phyloP scores from a whole-genome alignment of 2,888 invertebrate species.

The Hybos culiciformis region DNA sequence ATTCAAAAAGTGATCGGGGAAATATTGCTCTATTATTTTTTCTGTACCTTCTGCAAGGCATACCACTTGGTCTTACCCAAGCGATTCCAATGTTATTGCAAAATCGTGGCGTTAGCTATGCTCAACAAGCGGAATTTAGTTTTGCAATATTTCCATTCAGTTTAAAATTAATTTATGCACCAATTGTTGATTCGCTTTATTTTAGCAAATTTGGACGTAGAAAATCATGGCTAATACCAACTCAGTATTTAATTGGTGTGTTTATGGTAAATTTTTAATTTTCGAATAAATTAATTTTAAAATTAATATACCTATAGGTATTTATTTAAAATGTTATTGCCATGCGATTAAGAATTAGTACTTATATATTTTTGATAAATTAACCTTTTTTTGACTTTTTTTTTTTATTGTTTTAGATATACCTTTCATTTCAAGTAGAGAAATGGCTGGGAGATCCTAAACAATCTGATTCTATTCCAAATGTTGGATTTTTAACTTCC shows the following conservation, averaged over 20 bases:
- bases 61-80: conserved; percentile 85
- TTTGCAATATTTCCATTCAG: conserved; percentile 88
- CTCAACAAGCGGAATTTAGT: conserved; percentile 89
- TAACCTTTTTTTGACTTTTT: no score
- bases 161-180: conserved; percentile 94
- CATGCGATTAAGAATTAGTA: no score
- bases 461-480: conserved; percentile 42
- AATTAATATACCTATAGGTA: no score
- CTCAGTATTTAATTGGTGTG: conserved; percentile 78
- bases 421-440: conserved; percentile 62
- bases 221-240: conserved; percentile 91
- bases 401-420: no score
- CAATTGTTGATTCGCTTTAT: conserved; percentile 89
- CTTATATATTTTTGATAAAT: no score
- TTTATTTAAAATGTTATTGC: no score
- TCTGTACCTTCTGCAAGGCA: conserved; percentile 87
- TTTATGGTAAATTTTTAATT: no score
- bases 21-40: conserved; percentile 82
- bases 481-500: conserved; percentile 63
- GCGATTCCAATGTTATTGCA: conserved; percentile 93
- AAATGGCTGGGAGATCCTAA: conserved; percentile 58
- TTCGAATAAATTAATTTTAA: no score
- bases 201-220: conserved; percentile 73
- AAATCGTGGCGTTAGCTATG: conserved; percentile 83
- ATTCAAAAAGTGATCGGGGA: conserved; percentile 56